Evolutionary conservation across 2,113 vertebrate genomes (phyloP).

Genomic region (Platycercus adscitus): DNA sequence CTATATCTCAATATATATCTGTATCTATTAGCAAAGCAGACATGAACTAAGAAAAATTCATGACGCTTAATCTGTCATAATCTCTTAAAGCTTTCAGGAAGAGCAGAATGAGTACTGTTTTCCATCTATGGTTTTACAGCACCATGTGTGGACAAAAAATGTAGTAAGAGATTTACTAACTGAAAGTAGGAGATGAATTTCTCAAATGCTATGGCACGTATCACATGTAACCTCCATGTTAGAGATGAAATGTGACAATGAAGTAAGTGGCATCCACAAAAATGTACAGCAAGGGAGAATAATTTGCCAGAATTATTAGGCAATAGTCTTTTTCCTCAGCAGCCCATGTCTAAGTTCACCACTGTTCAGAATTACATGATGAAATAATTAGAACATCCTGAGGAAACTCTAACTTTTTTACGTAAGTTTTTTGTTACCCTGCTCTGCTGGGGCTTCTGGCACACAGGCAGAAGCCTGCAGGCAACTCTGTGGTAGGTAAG

Average conservation of each 20-base stretch:
- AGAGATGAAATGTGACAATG: neutral
- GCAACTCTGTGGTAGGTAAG: neutral
- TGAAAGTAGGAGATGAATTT: neutral
- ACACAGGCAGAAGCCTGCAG: neutral
- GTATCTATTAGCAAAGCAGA: neutral
- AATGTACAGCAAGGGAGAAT: neutral
- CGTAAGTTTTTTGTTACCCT: neutral
- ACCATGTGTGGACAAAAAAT: neutral
- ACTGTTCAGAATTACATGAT: neutral
- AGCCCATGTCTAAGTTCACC: neutral
- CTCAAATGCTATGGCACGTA: neutral
- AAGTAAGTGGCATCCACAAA: neutral
- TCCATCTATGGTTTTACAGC: neutral
- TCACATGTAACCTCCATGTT: neutral
- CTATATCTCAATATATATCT: neutral
- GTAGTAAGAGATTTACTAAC: neutral
- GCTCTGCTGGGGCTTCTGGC: neutral
- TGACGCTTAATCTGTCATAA: neutral
- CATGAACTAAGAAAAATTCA: neutral
- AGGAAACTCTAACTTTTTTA: neutral
- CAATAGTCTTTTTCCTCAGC: neutral
- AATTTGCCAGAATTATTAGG: neutral
- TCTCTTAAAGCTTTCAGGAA: conserved; percentile 22
- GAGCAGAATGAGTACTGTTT: neutral
- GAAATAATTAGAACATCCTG: neutral